Base-by-base conservation (phyloP, 2,888 invertebrate genomes). In the Bhutanitis thaidina region DNA sequence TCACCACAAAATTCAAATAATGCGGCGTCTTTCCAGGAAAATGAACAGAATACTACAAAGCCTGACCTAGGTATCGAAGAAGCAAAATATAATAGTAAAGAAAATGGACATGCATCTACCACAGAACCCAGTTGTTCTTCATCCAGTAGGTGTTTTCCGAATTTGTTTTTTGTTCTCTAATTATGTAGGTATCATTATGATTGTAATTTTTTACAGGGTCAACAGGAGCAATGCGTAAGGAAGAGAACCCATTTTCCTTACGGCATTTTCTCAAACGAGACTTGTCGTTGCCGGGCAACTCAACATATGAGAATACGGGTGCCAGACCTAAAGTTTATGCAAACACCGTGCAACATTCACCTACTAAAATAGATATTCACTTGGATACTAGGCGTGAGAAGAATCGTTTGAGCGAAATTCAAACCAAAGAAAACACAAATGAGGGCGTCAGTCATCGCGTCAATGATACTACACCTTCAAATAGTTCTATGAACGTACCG, bases 171-270 rank as follows among this genome's bases (percentile, higher is more conserved):
- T 87, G 74, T 80, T 40, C 35, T 12, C 8, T 41, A 29, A 43
- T 39, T 45, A 35, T 36, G n/a, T 40, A 40, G 61, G n/a, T 69
- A 74, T 78, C 74, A 70, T 65, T 71, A 56, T 57, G 69, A 53
- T 36, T 54, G 65, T 56, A 57, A 76, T 75, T 73, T 69, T 63
- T 85, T 81, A 53, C 81, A 82, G 78, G 81, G 71, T 82, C 82
- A 49, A 76, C 84, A 53, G 90, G 90, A 15, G 77, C 78, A 29
- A 77, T 87, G 53, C 87, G 90, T 45, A 90, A 91, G 61, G 94
- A 94, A 69, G 94, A 94, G 61, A 94, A 94, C 79, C 93, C 95
- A 2, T 95, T 96, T 79, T 96, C 96, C 49, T 95, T 96, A 67
- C 94, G 96, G 73, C 96, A 96, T 74, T 96, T 96, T 74, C 79